A percentile compares a stretch with the other conserved stretches of the same genome.
These are phyloP conservation scores for Listronotus oregonensis DNA, from an alignment of 1,140 invertebrate species.

Conservation along the genomic window DNA sequence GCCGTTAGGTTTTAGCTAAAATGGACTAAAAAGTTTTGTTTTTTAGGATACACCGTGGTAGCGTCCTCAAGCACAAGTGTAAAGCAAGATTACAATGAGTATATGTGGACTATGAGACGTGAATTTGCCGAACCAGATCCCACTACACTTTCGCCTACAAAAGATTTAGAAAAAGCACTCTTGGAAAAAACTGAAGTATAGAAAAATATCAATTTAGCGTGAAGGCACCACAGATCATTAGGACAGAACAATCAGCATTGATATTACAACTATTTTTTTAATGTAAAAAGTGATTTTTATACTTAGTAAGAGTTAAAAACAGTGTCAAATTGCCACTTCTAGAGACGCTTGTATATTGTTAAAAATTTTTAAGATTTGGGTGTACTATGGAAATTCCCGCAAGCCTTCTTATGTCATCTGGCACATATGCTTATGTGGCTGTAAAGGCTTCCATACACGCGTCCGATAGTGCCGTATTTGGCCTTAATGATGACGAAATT, in stretches of 20 bases:
- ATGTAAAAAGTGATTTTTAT: slow-evolving; percentile 3
- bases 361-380: background rate
- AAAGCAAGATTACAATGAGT: slow-evolving; percentile 85
- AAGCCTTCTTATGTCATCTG: slow-evolving; percentile 57
- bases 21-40: background rate
- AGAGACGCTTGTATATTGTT: slow-evolving; percentile 5
- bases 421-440: slow-evolving; percentile 69
- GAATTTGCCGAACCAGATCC: slow-evolving; percentile 82
- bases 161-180: slow-evolving; percentile 27
- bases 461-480: slow-evolving; percentile 73
- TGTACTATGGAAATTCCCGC: slow-evolving; percentile 52
- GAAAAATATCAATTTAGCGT: background rate
- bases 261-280: background rate
- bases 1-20: background rate
- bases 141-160: slow-evolving; percentile 28
- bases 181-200: slow-evolving; percentile 34
- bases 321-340: slow-evolving; percentile 18
- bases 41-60: slow-evolving; percentile 77
- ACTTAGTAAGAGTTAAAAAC: background rate
- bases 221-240: too few relatives aligned
- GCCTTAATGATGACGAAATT: slow-evolving; percentile 69
- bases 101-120: slow-evolving; percentile 91
- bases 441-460: slow-evolving; percentile 79
- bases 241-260: too few relatives aligned
- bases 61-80: slow-evolving; percentile 82